phyloP scores from a whole-genome alignment of 2,113 vertebrate genomes.

The Zosterops japonicus region DNA sequence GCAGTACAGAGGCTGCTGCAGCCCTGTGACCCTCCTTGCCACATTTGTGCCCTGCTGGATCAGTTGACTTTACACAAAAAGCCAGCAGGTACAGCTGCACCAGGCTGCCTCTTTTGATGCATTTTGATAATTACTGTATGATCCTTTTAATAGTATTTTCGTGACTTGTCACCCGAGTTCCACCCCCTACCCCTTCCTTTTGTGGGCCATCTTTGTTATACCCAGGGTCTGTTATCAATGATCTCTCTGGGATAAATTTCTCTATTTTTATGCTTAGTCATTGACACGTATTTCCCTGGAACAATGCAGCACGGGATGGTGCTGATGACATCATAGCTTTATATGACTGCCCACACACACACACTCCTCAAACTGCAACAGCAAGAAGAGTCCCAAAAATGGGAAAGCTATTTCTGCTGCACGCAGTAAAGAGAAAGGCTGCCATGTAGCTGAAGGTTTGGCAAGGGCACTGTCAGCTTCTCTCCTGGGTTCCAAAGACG shows the following conservation, averaged over 20 bases:
- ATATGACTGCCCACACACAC: not conserved
- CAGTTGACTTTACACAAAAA: not conserved
- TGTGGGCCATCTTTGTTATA: not conserved
- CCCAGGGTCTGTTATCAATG: not conserved
- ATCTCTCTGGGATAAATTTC: not conserved
- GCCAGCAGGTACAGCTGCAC: not conserved
- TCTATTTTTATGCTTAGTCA: not conserved
- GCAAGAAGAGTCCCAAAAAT: not conserved
- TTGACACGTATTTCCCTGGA: not conserved
- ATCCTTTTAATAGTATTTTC: not conserved
- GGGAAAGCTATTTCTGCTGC: not conserved
- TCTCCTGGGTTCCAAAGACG: not conserved
- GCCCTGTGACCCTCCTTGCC: not conserved
- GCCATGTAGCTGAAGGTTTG: not conserved
- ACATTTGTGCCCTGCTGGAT: not conserved
- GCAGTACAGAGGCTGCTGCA: rapidly evolving
- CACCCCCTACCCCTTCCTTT: not conserved
- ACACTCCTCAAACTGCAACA: not conserved
- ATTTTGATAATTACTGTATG: not conserved
- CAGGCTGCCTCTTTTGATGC: not conserved
- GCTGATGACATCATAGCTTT: not conserved
- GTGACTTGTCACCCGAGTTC: not conserved
- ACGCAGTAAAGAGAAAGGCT: not conserved
- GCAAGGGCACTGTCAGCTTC: not conserved
- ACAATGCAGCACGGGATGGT: not conserved